Conservation (phyloP, 2,113 vertebrate genomes). For the Sebastes schlegelii region DNA sequence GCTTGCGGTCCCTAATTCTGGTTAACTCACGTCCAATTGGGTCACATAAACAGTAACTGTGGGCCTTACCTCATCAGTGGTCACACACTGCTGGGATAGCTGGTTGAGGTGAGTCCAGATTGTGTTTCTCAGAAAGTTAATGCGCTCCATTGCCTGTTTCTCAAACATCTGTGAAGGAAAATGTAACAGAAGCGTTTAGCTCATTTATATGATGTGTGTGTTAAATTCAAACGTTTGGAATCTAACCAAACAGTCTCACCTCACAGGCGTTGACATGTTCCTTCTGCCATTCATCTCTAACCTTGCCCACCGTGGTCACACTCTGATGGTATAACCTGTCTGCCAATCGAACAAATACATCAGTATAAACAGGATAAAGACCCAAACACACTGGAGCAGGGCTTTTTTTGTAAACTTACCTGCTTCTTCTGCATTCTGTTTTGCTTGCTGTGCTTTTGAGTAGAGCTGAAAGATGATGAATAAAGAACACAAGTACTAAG, state of each 20-base stretch:
- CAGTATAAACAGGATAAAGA: background rate
- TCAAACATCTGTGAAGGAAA: slow-evolving; percentile 86
- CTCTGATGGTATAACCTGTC: slow-evolving; percentile 89
- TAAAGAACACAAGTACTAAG: background rate
- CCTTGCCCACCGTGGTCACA: slow-evolving; percentile 82
- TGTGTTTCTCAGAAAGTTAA: slow-evolving; percentile 89
- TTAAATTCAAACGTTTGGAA: background rate
- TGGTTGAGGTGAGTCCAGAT: slow-evolving; percentile 95
- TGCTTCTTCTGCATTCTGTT: slow-evolving; percentile 91
- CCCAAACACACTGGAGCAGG: background rate
- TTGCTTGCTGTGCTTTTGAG: slow-evolving; percentile 91
- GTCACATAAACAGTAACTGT: background rate
- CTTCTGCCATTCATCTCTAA: slow-evolving; percentile 91
- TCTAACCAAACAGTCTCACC: slow-evolving; percentile 76
- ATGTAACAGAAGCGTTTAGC: background rate
- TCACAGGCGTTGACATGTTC: slow-evolving; percentile 91
- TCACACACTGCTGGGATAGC: slow-evolving; percentile 93
- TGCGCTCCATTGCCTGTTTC: slow-evolving; percentile 90
- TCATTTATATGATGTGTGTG: background rate
- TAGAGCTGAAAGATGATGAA: slow-evolving; percentile 83
- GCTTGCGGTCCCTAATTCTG: too few species aligned
- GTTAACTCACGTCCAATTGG: too few species aligned
- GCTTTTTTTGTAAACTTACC: slow-evolving; percentile 81
- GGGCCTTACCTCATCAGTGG: slow-evolving; percentile 87
- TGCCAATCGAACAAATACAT: slow-evolving; percentile 56